Base-by-base conservation (phyloP, 1,140 invertebrate genomes). In the Drosophila santomea region DNA sequence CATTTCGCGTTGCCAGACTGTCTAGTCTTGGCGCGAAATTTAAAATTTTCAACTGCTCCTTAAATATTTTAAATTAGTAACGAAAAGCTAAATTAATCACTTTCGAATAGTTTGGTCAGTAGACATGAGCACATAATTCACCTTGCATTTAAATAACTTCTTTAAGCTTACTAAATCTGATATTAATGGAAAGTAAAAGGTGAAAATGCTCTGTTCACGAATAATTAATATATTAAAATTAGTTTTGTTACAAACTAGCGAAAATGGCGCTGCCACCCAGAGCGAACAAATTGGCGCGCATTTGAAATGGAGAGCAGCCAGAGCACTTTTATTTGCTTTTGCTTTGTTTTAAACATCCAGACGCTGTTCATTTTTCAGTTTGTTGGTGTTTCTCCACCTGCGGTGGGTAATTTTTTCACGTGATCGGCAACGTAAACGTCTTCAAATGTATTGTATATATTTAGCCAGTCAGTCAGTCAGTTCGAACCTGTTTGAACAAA, bases 401-500 rank as follows among this genome's bases (percentile, higher is more conserved):
- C 41, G 68, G 47, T 60, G 64, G 41, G 72, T 86, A 82, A 75
- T 75, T 66, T 85, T 69, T 85, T 88, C 82, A 86, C 82, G 83
- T 86, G 83, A 86, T 88, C 57, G 43, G 17, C 78, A 52, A 78
- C 74, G 79, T 71, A 75, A 78, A 85, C 73, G 45, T 47, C 66
- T 84, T 61, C 69, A 57, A 71, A 76, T 85, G 73, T 85, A 67
- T 73, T 74, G 45, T 55, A 59, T 60, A 64, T 83, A 78, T 77
- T 84, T 64, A 75, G 64, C 63, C 73, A 62, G 38, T 39, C 73
- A 62, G 38, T 39, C 39, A 41, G n/a, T 41, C 39, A 58, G 50
- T 61, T 83, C 61, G 77, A 86, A 86, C 82, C 82, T 83, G 83
- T 86, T 86, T 86, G 82, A 63, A 68, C 72, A 86, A 85, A 86